Percentiles rank a stretch among this genome's conserved stretches.
These are phyloP conservation scores for Stenopsyche tienmushanensis DNA, from an alignment of 1,140 invertebrate genomes.

Conservation along the genomic window DNA sequence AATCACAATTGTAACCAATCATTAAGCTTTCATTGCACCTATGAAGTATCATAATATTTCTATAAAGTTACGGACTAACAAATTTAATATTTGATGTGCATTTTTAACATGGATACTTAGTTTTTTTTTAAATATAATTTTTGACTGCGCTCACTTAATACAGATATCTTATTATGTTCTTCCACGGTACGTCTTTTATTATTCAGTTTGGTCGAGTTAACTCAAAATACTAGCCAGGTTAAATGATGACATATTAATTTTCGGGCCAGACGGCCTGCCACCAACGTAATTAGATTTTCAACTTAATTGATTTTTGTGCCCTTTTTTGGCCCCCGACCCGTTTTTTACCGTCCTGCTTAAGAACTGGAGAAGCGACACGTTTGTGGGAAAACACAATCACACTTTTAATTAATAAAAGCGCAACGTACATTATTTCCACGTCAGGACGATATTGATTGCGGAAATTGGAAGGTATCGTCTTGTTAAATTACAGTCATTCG, in stretches of 20 bases:
- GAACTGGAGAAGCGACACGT: background rate
- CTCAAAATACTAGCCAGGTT: slow-evolving; percentile 29
- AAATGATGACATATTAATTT: slow-evolving; percentile 33
- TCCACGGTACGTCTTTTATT: slow-evolving; percentile 15
- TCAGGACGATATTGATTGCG: background rate
- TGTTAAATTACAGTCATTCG: background rate
- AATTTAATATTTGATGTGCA: too few relatives aligned
- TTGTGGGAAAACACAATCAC: background rate
- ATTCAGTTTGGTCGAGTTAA: slow-evolving; percentile 22
- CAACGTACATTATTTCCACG: background rate
- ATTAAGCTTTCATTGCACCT: too few relatives aligned
- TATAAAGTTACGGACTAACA: too few relatives aligned
- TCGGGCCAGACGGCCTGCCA: slow-evolving; percentile 25
- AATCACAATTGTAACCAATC: too few relatives aligned
- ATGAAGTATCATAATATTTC: too few relatives aligned
- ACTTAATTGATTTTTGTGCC: slow-evolving; percentile 28
- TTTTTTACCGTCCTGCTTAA: slow-evolving; percentile 3
- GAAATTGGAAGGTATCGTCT: background rate
- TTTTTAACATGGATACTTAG: too few relatives aligned
- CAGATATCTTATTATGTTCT: slow-evolving; percentile 23
- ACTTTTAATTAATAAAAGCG: background rate
- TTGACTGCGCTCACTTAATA: slow-evolving; percentile 15
- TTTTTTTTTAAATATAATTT: too few relatives aligned
- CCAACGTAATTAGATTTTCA: slow-evolving; percentile 25
- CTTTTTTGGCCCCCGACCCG: slow-evolving; percentile 1